Evolutionary conservation across 2,113 vertebrate species (phyloP), one percentile per base, ranked within the genome.

Genomic region (Poeciliopsis occidentalis): DNA sequence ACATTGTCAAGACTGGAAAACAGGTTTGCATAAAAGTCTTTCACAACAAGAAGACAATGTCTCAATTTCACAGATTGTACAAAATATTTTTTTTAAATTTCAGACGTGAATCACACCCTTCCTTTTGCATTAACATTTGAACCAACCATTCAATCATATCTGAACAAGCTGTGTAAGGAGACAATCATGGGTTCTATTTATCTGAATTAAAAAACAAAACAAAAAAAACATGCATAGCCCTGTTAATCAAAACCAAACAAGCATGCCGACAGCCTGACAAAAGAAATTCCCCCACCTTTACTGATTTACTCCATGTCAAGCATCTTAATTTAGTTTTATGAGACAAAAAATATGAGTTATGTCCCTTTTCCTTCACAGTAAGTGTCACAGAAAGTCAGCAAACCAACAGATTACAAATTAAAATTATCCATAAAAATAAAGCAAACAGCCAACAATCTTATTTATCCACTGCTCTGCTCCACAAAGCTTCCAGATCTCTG

Each of bases 21-120:
- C 88, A 86, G 83, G 88, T 87, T 94, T 94, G 91, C 94, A 94
- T 94, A 94, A 93, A 92, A 95, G 94, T 86, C 75, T 92, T 92
- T 92, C 81, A 91, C 91, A 94, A 94, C 88, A 86, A 93, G 71
- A 75, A 92, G 76, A 89, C 86, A 80, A 85, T 85, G 85, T 83
- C 92, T 76, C 73, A 81, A 91, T 93, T 93, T 94, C 88, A 94
- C 89, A 92, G 87, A 93, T 91, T 83, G 72, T 92, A 94, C 85
- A 94, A 95, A 94, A 91, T 88, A 83, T 89, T 84, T 71, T 27
- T 27, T 1, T 27, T 1, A 39, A 76, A 75, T 70, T 81, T 67
- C 22, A 65, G 73, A 60, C 75, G 61, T 86, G 32, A 88, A 85
- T 85, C 75, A 73, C 76, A 74, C 69, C 61, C 80, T 22, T 29